These are phyloP conservation scores for Adelges cooleyi DNA, from an alignment of 1,140 invertebrate species.

Conservation along the genomic window DNA sequence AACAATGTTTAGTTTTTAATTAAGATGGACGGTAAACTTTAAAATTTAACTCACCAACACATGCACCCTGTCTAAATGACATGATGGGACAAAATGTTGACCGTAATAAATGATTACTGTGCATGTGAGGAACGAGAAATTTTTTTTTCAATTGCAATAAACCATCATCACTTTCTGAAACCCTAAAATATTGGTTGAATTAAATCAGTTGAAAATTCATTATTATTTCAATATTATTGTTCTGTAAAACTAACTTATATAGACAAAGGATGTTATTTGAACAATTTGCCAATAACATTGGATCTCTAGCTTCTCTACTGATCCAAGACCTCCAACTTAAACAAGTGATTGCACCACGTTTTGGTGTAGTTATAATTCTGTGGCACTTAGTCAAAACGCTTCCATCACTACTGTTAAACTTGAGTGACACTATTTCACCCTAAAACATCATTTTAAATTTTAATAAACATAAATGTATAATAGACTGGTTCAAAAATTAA, in stretches of 20 bases:
- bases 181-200: conserved; percentile 39
- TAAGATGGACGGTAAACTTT: not conserved
- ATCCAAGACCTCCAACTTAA: conserved; percentile 72
- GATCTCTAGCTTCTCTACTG: conserved; percentile 61
- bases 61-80: conserved; percentile 67
- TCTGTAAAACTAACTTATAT: conserved; percentile 43
- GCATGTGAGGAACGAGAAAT: conserved; percentile 52
- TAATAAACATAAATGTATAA: not conserved
- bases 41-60: conserved; percentile 47
- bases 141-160: conserved; percentile 48
- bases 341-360: conserved; percentile 51
- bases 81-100: conserved; percentile 78
- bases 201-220: not conserved
- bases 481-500: not conserved
- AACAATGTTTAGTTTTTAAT: not conserved
- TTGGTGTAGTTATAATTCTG: conserved; percentile 49
- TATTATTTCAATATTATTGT: not conserved
- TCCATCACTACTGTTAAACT: conserved; percentile 58
- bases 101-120: conserved; percentile 43
- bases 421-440: conserved; percentile 58
- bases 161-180: conserved; percentile 52
- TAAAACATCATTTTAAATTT: conserved; percentile 34
- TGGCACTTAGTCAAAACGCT: conserved; percentile 51
- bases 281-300: conserved; percentile 64
- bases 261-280: conserved; percentile 62